Percentiles rank a stretch among this genome's conserved stretches.
Conservation (phyloP, 2,888 invertebrate genomes). For the Noctua pronuba region DNA sequence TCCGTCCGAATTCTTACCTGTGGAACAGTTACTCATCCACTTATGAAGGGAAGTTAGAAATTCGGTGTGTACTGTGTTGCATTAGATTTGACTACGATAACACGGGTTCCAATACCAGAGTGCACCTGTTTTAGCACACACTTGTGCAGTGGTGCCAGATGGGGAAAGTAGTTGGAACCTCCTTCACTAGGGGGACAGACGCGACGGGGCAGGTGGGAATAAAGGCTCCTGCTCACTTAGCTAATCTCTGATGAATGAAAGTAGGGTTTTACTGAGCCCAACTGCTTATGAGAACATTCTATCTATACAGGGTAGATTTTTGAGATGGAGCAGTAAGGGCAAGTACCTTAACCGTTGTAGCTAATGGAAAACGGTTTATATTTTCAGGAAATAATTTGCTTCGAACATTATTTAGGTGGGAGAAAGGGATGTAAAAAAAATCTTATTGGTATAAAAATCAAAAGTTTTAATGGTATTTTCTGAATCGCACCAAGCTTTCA, state of each 20-base stretch:
- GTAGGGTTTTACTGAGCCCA: background rate
- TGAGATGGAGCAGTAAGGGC: background rate
- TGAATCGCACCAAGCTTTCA: constrained; percentile 91
- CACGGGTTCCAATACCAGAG: too few relatives aligned
- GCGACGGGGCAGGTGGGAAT: background rate
- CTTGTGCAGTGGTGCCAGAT: background rate
- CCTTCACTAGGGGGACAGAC: background rate
- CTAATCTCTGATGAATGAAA: background rate
- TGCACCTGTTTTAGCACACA: background rate
- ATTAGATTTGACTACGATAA: too few relatives aligned
- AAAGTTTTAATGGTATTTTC: constrained; percentile 91
- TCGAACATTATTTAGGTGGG: background rate
- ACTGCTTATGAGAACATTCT: background rate
- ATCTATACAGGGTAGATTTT: background rate
- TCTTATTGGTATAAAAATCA: constrained; percentile 90
- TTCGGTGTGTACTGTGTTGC: too few relatives aligned
- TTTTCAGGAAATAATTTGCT: background rate
- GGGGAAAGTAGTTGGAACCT: background rate
- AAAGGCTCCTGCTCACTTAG: background rate
- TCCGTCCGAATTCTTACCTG: background rate
- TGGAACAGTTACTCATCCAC: background rate
- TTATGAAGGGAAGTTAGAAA: too few relatives aligned
- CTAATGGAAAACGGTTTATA: background rate
- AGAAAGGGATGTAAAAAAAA: constrained; percentile 77
- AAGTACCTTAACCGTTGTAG: background rate